These are phyloP conservation scores for Buceros bicornis DNA, from an alignment of 2,797 vertebrate genomes.

Conservation along the genomic window DNA sequence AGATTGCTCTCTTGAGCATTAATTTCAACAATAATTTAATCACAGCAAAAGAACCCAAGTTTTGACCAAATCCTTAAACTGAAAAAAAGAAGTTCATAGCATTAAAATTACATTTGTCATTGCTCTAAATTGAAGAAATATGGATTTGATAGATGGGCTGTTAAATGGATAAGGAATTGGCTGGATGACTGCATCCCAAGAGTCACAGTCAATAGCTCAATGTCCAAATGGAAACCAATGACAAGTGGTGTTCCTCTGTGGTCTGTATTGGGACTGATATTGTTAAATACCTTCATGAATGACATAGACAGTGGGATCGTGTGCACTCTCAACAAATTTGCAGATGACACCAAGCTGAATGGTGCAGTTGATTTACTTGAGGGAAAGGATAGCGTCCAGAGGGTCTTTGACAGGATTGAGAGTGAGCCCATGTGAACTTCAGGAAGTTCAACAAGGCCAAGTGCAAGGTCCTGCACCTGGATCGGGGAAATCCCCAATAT, in stretches of 20 bases:
- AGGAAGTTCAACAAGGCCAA: background rate
- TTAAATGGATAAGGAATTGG: background rate
- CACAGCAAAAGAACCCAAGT: background rate
- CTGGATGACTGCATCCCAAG: background rate
- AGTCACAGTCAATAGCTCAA: background rate
- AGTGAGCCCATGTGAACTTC: background rate
- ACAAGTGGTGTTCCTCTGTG: background rate
- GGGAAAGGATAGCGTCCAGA: background rate
- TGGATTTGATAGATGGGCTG: background rate
- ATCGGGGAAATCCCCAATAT: background rate
- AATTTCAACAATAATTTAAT: background rate
- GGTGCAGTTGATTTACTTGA: rapidly evolving
- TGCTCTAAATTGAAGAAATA: background rate
- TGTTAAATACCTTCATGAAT: rapidly evolving
- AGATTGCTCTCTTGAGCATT: background rate
- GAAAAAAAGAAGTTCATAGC: background rate
- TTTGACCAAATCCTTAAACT: background rate
- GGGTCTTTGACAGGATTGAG: background rate
- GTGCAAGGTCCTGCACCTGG: background rate
- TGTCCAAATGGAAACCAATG: background rate
- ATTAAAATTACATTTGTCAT: background rate
- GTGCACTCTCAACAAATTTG: background rate
- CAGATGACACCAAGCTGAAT: background rate
- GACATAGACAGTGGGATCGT: background rate
- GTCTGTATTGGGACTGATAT: background rate